Percentiles rank a stretch among this genome's conserved stretches.
Conservation (phyloP, 1,140 invertebrate genomes). For the Aporrectodea caliginosa region DNA sequence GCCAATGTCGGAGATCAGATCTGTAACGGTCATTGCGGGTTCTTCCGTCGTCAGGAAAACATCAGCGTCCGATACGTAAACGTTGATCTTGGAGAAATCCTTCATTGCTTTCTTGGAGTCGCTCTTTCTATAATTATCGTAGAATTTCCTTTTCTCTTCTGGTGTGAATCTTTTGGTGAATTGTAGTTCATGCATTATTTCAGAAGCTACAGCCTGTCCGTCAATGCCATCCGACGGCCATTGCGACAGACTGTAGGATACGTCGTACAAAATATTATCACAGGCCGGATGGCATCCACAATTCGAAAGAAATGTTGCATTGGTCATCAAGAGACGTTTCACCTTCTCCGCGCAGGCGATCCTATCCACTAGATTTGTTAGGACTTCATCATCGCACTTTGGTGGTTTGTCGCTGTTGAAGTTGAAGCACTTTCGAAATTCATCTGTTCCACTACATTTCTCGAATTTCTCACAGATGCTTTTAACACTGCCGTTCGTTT, state of each 20-base stretch:
- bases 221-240: not conserved
- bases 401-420: not conserved
- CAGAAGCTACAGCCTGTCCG: not conserved
- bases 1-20: constrained; percentile 33
- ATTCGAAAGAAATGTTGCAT: not conserved
- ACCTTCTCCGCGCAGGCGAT: not conserved
- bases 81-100: constrained; percentile 20
- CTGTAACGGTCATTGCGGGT: constrained; percentile 22
- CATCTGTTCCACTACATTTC: not conserved
- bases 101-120: not conserved
- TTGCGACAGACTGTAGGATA: not conserved
- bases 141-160: not conserved
- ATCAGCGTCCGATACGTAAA: constrained; percentile 32
- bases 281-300: not conserved
- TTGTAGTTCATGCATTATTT: not conserved
- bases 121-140: not conserved
- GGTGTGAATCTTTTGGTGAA: not conserved
- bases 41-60: constrained; percentile 31
- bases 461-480: not conserved
- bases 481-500: too few relatives aligned
- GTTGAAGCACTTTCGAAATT: not conserved
- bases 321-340: not conserved
- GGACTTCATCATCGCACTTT: not conserved
- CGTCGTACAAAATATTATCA: not conserved
- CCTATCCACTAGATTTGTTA: not conserved